Evolutionary conservation across 2,113 vertebrate species (phyloP).

Genomic region (Antennarius striatus): DNA sequence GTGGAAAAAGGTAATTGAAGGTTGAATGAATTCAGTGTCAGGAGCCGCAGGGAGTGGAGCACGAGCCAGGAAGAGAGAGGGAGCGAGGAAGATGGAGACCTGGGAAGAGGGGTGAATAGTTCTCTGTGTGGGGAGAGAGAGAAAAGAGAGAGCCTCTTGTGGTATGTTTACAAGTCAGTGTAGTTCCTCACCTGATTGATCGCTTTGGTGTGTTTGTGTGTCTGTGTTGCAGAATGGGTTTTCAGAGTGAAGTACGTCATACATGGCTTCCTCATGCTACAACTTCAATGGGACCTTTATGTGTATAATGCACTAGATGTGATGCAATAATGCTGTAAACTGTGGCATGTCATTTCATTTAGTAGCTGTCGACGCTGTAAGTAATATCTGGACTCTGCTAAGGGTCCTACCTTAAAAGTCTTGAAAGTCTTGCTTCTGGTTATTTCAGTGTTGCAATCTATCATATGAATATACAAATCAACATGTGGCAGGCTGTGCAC

Average conservation of each 20-base stretch:
- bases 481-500: conserved; percentile 26
- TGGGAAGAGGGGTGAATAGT: conserved; percentile 55
- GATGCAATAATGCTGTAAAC: conserved; percentile 18
- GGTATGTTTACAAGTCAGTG: conserved; percentile 71
- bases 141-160: conserved; percentile 65
- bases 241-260: conserved; percentile 16
- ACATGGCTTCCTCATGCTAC: background rate
- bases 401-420: background rate
- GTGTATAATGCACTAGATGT: conserved; percentile 32
- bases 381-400: conserved; percentile 7
- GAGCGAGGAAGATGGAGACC: conserved; percentile 39
- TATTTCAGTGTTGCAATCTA: conserved; percentile 47
- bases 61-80: conserved; percentile 45
- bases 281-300: conserved; percentile 27
- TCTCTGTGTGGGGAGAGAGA: conserved; percentile 50
- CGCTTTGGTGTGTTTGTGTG: conserved; percentile 30
- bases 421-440: conserved; percentile 3
- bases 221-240: background rate
- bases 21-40: conserved; percentile 70
- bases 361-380: conserved; percentile 19
- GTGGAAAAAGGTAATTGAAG: conserved; percentile 57
- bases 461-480: conserved; percentile 10
- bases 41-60: conserved; percentile 5
- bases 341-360: conserved; percentile 35
- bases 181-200: conserved; percentile 58